Evolutionary conservation across 1,140 invertebrate genomes (phyloP).

Genomic region (Diachasma alloeum): DNA sequence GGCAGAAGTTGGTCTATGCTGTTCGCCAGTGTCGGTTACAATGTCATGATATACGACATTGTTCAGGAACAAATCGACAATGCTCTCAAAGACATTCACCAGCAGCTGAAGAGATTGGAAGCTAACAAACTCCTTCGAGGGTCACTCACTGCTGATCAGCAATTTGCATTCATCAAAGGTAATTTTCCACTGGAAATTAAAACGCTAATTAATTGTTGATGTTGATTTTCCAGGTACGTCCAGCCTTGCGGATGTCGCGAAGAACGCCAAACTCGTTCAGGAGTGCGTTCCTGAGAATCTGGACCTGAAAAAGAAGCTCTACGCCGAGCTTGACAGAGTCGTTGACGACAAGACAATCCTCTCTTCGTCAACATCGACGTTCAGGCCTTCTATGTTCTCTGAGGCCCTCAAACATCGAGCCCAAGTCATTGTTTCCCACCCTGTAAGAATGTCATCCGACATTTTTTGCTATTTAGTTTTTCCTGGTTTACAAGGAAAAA

Average conservation of each 20-base stretch:
- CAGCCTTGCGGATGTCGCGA: conserved; percentile 72
- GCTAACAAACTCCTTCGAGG: conserved; percentile 78
- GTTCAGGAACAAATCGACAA: conserved; percentile 76
- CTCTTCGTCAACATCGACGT: conserved; percentile 92
- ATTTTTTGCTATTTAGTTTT: neutral
- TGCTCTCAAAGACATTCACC: conserved; percentile 78
- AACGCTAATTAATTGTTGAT: neutral
- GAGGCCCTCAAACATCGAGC: conserved; percentile 80
- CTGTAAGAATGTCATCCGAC: conserved; percentile 67
- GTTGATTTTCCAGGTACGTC: conserved; percentile 67
- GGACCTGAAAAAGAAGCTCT: conserved; percentile 85
- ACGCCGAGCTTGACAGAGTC: conserved; percentile 78
- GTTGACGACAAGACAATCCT: conserved; percentile 79
- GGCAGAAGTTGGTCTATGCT: conserved; percentile 96
- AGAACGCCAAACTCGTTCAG: conserved; percentile 80
- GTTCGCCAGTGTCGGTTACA: conserved; percentile 90
- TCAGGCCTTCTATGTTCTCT: conserved; percentile 85
- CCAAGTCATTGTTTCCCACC: conserved; percentile 86
- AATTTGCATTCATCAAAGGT: conserved; percentile 84
- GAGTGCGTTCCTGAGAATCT: conserved; percentile 93
- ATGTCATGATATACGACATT: conserved; percentile 87
- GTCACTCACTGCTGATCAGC: conserved; percentile 74
- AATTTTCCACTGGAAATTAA: neutral
- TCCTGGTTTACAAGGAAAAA: no score
- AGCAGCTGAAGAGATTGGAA: conserved; percentile 78